Conservation (phyloP, 2,888 invertebrate genomes). For the Alentia gelatinosa region DNA sequence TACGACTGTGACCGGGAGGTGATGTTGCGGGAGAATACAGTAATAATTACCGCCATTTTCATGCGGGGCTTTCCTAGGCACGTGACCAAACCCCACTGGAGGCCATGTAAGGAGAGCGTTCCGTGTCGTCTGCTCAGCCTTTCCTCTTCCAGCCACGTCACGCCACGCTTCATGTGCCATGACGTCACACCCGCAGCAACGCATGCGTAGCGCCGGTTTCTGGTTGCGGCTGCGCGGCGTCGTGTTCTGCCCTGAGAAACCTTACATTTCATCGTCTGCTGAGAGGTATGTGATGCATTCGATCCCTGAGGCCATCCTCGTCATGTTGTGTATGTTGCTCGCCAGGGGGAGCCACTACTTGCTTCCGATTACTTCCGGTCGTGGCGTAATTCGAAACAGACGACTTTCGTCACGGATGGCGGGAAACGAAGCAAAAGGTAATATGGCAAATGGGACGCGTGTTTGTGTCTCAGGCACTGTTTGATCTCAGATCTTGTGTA, state of each 20-base stretch:
- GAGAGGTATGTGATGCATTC: not conserved
- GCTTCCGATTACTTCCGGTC: slow-evolving; percentile 19
- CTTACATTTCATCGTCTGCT: not conserved
- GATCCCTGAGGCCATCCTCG: not conserved
- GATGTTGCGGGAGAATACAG: not conserved
- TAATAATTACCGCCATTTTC: not conserved
- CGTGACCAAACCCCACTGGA: not conserved
- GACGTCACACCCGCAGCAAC: not conserved
- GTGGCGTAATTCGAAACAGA: slow-evolving; percentile 15
- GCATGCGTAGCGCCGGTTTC: slow-evolving; percentile 24
- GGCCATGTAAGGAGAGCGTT: slow-evolving; percentile 2
- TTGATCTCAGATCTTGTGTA: not conserved
- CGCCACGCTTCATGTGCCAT: slow-evolving; percentile 4
- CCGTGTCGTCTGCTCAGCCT: not conserved
- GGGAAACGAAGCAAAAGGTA: not conserved
- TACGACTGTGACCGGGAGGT: not conserved
- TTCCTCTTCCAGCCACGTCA: not conserved
- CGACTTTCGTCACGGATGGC: not conserved
- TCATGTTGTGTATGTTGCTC: not conserved
- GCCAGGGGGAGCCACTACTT: not conserved
- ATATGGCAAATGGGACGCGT: not conserved
- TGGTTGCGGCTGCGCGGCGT: not conserved
- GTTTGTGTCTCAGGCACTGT: not conserved
- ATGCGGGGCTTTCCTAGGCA: not conserved
- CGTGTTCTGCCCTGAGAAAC: not conserved